Conservation (phyloP, 2,888 invertebrate species). For the Alentia gelatinosa region DNA sequence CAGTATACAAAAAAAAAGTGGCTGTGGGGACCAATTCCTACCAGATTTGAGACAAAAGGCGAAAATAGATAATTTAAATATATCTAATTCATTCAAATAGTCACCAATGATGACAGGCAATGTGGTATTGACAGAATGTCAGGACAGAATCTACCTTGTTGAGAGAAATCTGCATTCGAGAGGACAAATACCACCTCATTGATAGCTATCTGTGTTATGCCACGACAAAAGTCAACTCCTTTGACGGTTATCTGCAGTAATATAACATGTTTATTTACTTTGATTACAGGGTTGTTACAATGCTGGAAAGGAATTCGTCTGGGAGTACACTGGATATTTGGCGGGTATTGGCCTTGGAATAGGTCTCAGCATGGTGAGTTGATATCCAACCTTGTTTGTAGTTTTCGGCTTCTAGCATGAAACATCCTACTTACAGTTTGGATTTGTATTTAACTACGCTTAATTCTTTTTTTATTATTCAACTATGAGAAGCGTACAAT, state of each 20-base stretch:
- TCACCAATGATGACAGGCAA: too few species aligned
- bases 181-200: neutral
- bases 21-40: too few species aligned
- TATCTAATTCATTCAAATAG: too few species aligned
- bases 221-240: neutral
- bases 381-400: neutral
- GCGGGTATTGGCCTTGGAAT: slow-evolving; percentile 62
- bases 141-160: neutral
- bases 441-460: neutral
- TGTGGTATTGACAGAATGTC: neutral
- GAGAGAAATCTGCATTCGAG: neutral
- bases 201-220: neutral
- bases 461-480: too few species aligned
- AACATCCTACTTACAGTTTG: neutral
- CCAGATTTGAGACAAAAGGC: too few species aligned
- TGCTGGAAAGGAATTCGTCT: slow-evolving; percentile 59
- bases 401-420: neutral
- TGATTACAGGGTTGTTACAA: slow-evolving; percentile 63
- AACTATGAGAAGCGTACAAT: too few species aligned
- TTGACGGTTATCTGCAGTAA: neutral
- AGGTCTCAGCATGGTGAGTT: slow-evolving; percentile 61
- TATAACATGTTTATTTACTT: neutral
- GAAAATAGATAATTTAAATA: too few species aligned
- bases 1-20: too few species aligned
- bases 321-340: slow-evolving; percentile 60